Evolutionary conservation across 2,888 invertebrate genomes (phyloP), one percentile per base, ranked within the genome.

Genomic region (Dryocosmus kuriphilus): DNA sequence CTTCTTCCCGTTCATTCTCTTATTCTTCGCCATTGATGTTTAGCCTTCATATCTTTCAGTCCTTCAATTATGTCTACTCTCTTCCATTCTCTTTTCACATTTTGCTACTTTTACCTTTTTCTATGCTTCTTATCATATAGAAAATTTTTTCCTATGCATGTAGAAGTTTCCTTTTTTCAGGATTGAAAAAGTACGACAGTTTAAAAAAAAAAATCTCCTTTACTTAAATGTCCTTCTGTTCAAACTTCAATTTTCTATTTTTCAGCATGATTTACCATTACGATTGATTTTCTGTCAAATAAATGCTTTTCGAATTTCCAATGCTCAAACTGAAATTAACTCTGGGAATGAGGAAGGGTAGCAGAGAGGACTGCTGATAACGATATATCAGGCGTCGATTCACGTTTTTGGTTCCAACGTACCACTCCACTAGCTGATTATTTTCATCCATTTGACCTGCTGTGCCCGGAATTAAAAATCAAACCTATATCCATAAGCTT

Each of bases 1-100:
- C 30, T 71, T 51, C 71, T 51, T 30, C 51, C 30, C n/a, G 71
- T 71, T 61, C 79, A 74, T 77, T 81, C 77, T 84, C 78, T 82
- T 79, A 76, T 74, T 81, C 75, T 79, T 79, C 80, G 51, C 51
- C 51, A 71, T 71, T 71, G 71, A 71, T 71, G 51, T 30, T 27
- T 51, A 41, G 46, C 3, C 46, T 51, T 51, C 46, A 22, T 71
- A 67, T 19, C 46, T 67, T 46, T 41, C 19, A 30, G 41, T 27
- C 30, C 65, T 67, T 46, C 27, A 67, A 67, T 74, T 60, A 62
- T 24, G 24, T 30, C 7, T 32, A 19, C 60, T 30, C 32, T 57
- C 60, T 62, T 71, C 41, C 41, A 65, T 16, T 67, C 41, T 60
- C 19, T 71, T 55, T n/a, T 9, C 55, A n/a, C 8, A n/a, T 55